Percentiles rank a stretch among this genome's conserved stretches.
Conservation (phyloP, 2,888 invertebrate genomes). For the Cataglyphis rosenhaueri region DNA sequence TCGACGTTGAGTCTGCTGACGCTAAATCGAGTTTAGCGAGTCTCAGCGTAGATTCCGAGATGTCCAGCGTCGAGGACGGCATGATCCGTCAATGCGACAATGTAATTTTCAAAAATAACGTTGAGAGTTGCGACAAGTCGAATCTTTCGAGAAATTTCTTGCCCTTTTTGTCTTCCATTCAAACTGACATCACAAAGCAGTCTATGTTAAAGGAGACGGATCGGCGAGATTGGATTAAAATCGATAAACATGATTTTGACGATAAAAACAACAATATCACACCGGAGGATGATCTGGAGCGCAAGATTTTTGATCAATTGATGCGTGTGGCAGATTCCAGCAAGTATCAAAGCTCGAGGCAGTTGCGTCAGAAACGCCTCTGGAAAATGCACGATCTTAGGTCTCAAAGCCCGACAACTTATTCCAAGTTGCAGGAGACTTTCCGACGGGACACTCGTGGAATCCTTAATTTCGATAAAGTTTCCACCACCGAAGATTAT, state of each 20-base stretch:
- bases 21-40: conserved; percentile 80
- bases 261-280: background rate
- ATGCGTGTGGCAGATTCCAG: conserved; percentile 64
- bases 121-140: background rate
- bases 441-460: conserved; percentile 24
- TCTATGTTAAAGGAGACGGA: background rate
- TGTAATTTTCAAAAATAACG: background rate
- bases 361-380: conserved; percentile 11
- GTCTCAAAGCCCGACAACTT: conserved; percentile 45
- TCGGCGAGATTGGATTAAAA: background rate
- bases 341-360: conserved; percentile 1
- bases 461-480: conserved; percentile 43
- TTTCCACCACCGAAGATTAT: conserved; percentile 33
- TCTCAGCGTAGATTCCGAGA: conserved; percentile 64
- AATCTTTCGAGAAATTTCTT: conserved; percentile 1
- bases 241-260: background rate
- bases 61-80: conserved; percentile 16
- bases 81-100: background rate
- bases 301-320: conserved; percentile 66
- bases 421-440: conserved; percentile 54
- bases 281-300: conserved; percentile 60
- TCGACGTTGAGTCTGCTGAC: conserved; percentile 77
- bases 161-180: conserved; percentile 36
- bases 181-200: background rate
- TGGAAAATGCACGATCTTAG: conserved; percentile 23